Evolutionary conservation across 2,888 invertebrate species (phyloP).

Genomic region (Mimas tiliae): DNA sequence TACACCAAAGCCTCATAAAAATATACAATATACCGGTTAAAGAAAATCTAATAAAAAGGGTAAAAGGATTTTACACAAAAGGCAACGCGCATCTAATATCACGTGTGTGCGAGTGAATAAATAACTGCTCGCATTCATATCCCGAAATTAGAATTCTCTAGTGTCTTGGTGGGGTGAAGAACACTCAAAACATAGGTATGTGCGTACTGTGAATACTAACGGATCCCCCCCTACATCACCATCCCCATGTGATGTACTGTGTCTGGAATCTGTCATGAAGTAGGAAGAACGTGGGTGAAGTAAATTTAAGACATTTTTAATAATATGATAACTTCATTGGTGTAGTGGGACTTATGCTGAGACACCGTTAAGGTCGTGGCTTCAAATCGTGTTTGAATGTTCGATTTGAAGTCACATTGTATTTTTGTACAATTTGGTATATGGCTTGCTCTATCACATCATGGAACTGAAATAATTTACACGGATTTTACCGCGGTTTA

Average conservation of each 20-base stretch:
- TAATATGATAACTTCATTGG: too few species aligned
- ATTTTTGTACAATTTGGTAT: too few species aligned
- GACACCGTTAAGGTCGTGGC: too few species aligned
- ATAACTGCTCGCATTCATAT: constrained; percentile 8
- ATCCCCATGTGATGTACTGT: not conserved
- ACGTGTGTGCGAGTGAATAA: constrained; percentile 8
- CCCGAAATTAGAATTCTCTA: not conserved
- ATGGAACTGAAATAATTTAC: too few species aligned
- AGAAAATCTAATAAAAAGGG: constrained; percentile 1
- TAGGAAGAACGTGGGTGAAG: too few species aligned
- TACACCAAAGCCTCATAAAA: constrained; percentile 5
- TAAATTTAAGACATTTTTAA: too few species aligned
- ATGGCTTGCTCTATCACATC: too few species aligned
- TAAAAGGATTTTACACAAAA: constrained; percentile 5
- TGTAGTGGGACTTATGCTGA: too few species aligned
- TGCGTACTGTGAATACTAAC: not conserved
- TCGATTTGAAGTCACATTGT: too few species aligned
- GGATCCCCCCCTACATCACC: too few species aligned
- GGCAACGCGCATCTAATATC: constrained; percentile 11
- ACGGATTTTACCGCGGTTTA: too few species aligned
- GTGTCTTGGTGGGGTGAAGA: not conserved
- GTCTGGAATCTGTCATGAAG: not conserved
- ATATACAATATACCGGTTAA: not conserved
- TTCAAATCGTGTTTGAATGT: too few species aligned
- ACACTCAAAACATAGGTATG: not conserved